Evolutionary conservation across 2,113 vertebrate genomes (phyloP).

Genomic region (Pardalotus punctatus): DNA sequence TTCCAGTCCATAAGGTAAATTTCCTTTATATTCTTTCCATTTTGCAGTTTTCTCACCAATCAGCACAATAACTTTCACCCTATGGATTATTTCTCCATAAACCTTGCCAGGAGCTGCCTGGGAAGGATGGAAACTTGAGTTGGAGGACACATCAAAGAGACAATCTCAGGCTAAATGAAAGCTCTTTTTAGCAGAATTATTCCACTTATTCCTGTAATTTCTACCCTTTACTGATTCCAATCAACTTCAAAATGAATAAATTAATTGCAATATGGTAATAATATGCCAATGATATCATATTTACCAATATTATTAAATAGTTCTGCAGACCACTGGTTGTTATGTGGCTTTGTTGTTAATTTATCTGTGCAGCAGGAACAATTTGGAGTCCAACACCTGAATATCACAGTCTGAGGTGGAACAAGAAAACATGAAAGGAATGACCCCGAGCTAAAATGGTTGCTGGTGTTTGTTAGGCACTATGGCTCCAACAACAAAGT

Average conservation of each 20-base stretch:
- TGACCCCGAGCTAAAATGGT: not conserved
- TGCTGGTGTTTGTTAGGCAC: not conserved
- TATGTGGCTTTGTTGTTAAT: not conserved
- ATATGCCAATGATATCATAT: not conserved
- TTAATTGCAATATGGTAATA: not conserved
- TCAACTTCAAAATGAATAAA: not conserved
- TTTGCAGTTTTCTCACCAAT: constrained; percentile 48
- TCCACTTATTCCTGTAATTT: not conserved
- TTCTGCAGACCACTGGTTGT: not conserved
- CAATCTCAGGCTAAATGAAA: not conserved
- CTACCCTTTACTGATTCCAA: not conserved
- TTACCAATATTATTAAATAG: not conserved
- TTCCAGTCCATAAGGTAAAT: constrained; percentile 77
- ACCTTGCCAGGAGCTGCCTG: not conserved
- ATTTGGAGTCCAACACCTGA: not conserved
- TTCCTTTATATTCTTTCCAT: constrained; percentile 51
- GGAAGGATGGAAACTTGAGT: not conserved
- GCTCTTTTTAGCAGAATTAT: not conserved
- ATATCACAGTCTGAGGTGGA: not conserved
- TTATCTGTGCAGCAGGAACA: not conserved
- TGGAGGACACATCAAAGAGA: not conserved
- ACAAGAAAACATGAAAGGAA: not conserved
- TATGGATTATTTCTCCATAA: constrained; percentile 27
- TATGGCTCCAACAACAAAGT: not conserved
- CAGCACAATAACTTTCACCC: constrained; percentile 32